phyloP scores from a whole-genome alignment of 2,888 invertebrate species.

The Apotomis betuletana region DNA sequence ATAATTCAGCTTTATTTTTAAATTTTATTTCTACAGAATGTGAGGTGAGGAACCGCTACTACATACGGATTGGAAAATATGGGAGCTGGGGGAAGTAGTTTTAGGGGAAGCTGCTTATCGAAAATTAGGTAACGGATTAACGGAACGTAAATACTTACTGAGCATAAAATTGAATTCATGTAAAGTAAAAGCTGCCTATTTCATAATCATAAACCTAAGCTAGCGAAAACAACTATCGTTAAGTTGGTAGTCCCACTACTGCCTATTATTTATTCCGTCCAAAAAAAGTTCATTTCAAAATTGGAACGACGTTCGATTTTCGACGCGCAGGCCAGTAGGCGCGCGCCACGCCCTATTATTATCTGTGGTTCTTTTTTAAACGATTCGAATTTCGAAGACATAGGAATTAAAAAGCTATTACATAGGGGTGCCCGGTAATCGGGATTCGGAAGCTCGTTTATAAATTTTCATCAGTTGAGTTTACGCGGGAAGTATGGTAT shows the following conservation, averaged over 20 bases:
- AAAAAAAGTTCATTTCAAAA: constrained; percentile 21
- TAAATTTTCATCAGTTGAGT: no score
- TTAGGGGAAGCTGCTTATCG: no score
- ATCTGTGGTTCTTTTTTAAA: constrained; percentile 19
- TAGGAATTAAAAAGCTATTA: constrained; percentile 26
- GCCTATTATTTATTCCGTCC: not conserved
- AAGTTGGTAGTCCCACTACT: not conserved
- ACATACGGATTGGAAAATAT: no score
- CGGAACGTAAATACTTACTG: no score
- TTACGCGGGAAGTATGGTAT: no score
- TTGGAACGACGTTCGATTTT: constrained; percentile 26
- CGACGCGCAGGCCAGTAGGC: constrained; percentile 33
- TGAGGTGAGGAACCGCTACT: no score
- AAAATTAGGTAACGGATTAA: no score
- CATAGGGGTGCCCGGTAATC: constrained; percentile 5
- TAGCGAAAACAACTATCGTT: not conserved
- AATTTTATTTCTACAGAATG: no score
- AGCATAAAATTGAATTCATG: no score
- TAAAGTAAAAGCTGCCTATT: no score
- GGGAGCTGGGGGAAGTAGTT: no score
- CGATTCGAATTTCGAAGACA: constrained; percentile 24
- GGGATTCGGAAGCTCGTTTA: constrained; percentile 21
- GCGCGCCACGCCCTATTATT: constrained; percentile 30
- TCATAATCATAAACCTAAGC: not conserved
- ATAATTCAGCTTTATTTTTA: no score